Evolutionary conservation across 2,113 vertebrate genomes (phyloP).

Genomic region (Cinclus cinclus): DNA sequence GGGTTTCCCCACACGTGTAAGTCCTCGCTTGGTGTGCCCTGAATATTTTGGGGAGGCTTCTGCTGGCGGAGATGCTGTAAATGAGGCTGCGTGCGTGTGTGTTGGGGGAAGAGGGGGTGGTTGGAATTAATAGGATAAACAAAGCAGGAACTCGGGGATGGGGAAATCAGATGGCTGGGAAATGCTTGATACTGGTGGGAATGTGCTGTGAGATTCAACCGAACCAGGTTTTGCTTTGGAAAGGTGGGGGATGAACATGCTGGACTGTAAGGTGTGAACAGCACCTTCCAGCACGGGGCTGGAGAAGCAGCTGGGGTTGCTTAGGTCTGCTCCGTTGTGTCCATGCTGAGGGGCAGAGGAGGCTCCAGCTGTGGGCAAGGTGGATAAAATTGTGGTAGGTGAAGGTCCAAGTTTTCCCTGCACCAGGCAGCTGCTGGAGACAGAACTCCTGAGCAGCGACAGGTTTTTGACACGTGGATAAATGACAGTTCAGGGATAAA

Average conservation of each 20-base stretch:
- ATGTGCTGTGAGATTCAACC: slow-evolving; percentile 53
- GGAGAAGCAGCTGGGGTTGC: not conserved
- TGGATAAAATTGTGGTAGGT: not conserved
- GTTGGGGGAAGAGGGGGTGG: slow-evolving; percentile 71
- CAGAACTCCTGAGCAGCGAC: not conserved
- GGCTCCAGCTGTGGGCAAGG: not conserved
- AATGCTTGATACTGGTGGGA: slow-evolving; percentile 62
- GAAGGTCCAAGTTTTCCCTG: not conserved
- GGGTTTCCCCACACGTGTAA: slow-evolving; percentile 54
- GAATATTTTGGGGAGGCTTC: slow-evolving; percentile 62
- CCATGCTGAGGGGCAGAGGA: not conserved
- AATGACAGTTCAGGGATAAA: not conserved
- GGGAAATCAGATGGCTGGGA: slow-evolving; percentile 72
- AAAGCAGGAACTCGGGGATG: slow-evolving; percentile 63
- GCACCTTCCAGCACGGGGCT: not conserved
- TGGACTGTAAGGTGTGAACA: not conserved
- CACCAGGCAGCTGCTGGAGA: not conserved
- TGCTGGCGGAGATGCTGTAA: slow-evolving; percentile 32
- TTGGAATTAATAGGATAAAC: slow-evolving; percentile 73
- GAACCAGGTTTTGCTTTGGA: slow-evolving; percentile 6
- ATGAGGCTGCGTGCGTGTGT: slow-evolving; percentile 66
- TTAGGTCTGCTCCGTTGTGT: not conserved
- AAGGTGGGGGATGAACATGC: not conserved
- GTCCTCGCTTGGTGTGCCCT: slow-evolving; percentile 33
- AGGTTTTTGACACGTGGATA: not conserved